Conservation (phyloP, 1,140 invertebrate genomes). For the Heterodera carotae region DNA sequence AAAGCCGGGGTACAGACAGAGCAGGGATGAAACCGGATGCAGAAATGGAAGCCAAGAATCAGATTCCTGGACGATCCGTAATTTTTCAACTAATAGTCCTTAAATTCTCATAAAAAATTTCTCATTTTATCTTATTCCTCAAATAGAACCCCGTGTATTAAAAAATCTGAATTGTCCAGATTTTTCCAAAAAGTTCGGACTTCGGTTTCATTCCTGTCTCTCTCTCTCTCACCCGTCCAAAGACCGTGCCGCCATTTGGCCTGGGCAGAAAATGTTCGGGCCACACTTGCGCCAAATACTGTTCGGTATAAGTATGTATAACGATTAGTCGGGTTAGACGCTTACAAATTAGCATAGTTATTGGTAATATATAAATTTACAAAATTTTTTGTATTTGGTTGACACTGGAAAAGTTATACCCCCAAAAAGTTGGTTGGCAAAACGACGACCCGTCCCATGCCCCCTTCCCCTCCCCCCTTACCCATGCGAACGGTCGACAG, state of each 20-base stretch:
- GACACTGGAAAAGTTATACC: too few species aligned
- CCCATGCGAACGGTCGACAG: conserved; percentile 92
- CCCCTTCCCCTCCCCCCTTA: conserved; percentile 68
- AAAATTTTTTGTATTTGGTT: too few species aligned
- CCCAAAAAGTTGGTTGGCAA: too few species aligned
- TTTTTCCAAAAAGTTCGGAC: too few species aligned
- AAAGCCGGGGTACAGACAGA: too few species aligned
- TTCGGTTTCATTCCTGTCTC: too few species aligned
- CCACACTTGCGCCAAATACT: conserved; percentile 88
- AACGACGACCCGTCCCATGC: not conserved
- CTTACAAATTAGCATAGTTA: too few species aligned
- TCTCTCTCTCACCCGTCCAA: conserved; percentile 73
- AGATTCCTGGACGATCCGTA: not conserved
- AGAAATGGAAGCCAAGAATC: conserved; percentile 34
- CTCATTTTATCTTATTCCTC: too few species aligned
- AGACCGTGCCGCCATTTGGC: conserved; percentile 74
- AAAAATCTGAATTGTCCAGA: too few species aligned
- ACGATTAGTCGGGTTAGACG: not conserved
- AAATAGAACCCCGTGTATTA: too few species aligned
- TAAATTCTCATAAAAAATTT: too few species aligned
- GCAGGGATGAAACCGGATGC: conserved; percentile 31
- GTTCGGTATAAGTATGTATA: not conserved
- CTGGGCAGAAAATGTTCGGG: conserved; percentile 89
- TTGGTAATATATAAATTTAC: too few species aligned
- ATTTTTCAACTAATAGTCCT: not conserved